A percentile compares a stretch with the other conserved stretches of the same genome.
Conservation (phyloP, 2,797 vertebrate species). For the Tauraco hartlaubi region DNA sequence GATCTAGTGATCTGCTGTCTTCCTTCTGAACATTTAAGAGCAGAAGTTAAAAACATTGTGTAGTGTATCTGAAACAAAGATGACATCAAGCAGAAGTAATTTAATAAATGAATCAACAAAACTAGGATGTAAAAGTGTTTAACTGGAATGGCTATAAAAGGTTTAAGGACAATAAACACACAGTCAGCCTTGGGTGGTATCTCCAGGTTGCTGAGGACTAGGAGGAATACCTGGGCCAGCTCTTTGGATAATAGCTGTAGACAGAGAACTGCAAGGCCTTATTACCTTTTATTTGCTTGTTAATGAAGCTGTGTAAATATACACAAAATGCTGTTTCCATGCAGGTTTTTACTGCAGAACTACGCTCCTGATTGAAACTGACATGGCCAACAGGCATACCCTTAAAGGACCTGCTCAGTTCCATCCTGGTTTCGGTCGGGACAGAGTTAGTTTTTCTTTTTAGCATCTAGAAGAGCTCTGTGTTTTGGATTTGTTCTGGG, state of each 20-base stretch:
- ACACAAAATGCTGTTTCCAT: neutral
- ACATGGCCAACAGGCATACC: fast-evolving
- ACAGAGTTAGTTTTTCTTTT: too few relatives aligned
- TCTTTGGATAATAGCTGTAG: neutral
- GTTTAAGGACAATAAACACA: neutral
- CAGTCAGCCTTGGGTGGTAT: neutral
- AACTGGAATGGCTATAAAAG: neutral
- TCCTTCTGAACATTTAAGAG: neutral
- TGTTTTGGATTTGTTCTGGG: too few relatives aligned
- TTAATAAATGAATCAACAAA: neutral
- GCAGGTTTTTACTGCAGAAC: neutral
- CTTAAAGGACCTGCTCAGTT: neutral
- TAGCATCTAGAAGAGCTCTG: too few relatives aligned
- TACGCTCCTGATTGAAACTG: neutral
- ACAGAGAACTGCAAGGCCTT: neutral
- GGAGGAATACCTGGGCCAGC: neutral
- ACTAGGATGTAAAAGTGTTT: neutral
- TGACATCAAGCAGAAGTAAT: neutral
- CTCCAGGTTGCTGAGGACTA: neutral
- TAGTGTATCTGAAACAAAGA: neutral
- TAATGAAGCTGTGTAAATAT: neutral
- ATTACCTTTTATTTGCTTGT: neutral
- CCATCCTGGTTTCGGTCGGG: too few relatives aligned
- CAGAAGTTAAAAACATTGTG: neutral
- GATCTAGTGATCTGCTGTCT: neutral